Evolutionary conservation across 2,113 vertebrate species (phyloP).

Genomic region (Atrichornis clamosus): DNA sequence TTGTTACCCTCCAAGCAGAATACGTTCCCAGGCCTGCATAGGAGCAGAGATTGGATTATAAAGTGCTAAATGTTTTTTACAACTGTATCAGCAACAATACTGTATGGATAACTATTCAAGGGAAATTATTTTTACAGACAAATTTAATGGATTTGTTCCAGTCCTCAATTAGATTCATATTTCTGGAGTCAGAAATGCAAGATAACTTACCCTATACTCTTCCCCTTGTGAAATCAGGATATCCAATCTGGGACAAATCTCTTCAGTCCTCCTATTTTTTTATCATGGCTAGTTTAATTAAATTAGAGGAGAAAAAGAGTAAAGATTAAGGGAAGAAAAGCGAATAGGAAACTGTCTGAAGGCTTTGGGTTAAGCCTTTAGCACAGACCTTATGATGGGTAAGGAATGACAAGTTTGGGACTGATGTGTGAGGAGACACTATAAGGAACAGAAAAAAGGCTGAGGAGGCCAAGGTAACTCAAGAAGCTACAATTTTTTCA

Average conservation of each 20-base stretch:
- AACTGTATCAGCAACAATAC: slow-evolving; percentile 79
- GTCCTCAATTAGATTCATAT: slow-evolving; percentile 74
- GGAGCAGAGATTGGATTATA: slow-evolving; percentile 81
- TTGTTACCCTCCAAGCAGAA: slow-evolving; percentile 76
- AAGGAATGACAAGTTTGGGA: background rate
- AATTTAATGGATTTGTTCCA: slow-evolving; percentile 73
- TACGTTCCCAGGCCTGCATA: slow-evolving; percentile 71
- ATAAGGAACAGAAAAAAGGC: background rate
- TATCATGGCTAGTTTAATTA: background rate
- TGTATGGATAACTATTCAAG: slow-evolving; percentile 77
- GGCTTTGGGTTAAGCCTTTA: background rate
- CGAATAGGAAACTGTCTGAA: background rate
- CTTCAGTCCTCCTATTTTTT: background rate
- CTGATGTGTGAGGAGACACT: background rate
- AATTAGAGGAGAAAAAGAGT: background rate
- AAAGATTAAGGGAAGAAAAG: background rate
- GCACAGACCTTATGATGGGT: background rate
- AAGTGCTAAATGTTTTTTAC: slow-evolving; percentile 82
- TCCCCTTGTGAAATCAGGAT: slow-evolving; percentile 35
- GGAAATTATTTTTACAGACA: slow-evolving; percentile 82
- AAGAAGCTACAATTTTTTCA: background rate
- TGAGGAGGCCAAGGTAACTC: background rate
- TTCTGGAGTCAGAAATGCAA: slow-evolving; percentile 68
- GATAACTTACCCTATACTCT: slow-evolving; percentile 44
- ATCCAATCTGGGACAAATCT: slow-evolving; percentile 23